These are phyloP conservation scores for Brachionichthys hirsutus DNA, from an alignment of 2,113 vertebrate species.

Conservation along the genomic window DNA sequence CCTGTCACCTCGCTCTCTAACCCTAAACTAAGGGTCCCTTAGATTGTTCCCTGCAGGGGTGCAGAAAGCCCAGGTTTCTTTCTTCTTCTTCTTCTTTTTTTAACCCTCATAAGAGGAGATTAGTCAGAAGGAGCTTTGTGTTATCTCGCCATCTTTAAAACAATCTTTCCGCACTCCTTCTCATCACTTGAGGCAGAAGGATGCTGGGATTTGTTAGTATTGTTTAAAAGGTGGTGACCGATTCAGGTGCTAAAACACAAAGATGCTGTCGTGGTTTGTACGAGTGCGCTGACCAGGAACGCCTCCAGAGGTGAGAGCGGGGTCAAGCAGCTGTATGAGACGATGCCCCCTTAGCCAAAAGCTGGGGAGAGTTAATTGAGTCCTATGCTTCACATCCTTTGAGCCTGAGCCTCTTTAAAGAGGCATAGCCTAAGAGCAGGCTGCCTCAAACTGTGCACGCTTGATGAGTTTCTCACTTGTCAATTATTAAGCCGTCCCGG, in stretches of 20 bases:
- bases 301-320: conserved; percentile 39
- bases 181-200: conserved; percentile 31
- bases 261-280: conserved; percentile 39
- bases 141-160: conserved; percentile 61
- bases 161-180: conserved; percentile 24
- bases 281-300: conserved; percentile 67
- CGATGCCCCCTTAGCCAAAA: conserved; percentile 54
- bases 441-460: conserved; percentile 69
- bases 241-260: conserved; percentile 50
- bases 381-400: conserved; percentile 73
- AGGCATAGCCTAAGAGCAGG: conserved; percentile 36
- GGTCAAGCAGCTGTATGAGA: conserved; percentile 56
- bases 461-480: conserved; percentile 69
- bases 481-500: conserved; percentile 78
- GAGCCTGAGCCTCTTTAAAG: conserved; percentile 67
- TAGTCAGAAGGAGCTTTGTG: conserved; percentile 55
- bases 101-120: conserved; percentile 46
- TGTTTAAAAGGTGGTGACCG: conserved; percentile 44
- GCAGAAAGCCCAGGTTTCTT: conserved; percentile 48
- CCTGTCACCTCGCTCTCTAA: conserved; percentile 56
- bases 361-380: conserved; percentile 82
- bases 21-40: conserved; percentile 60
- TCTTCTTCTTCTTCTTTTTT: no score
- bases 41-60: conserved; percentile 63
- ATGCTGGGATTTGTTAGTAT: conserved; percentile 41